These are phyloP conservation scores for Hydriomena furcata DNA, from an alignment of 2,888 invertebrate genomes.

Conservation along the genomic window DNA sequence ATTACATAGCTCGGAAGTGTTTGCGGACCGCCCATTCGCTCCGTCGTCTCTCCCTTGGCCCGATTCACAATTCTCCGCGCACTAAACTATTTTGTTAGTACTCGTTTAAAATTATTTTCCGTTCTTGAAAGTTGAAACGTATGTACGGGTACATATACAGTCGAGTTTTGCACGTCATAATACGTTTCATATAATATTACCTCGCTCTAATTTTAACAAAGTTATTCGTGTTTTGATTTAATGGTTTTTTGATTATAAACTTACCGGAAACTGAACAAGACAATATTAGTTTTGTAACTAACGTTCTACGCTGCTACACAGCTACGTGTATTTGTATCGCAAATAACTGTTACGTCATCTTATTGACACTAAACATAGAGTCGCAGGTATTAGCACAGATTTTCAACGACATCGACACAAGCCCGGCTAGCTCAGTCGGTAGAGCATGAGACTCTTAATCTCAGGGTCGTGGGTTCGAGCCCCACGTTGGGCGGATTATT, in stretches of 20 bases:
- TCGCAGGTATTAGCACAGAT: conserved; percentile 14
- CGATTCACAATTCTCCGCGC: conserved; percentile 50
- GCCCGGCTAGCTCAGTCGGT: conserved; percentile 84
- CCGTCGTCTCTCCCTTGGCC: conserved; percentile 44
- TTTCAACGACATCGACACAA: conserved; percentile 14
- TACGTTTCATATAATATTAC: not conserved
- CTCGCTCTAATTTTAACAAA: not conserved
- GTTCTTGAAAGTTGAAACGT: conserved; percentile 14
- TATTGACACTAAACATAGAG: not conserved
- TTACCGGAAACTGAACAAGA: too few species aligned
- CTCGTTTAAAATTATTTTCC: conserved; percentile 31
- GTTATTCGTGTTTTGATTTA: not conserved
- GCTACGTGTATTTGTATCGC: too few species aligned
- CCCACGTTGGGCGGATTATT: conserved; percentile 84
- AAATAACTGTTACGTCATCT: not conserved
- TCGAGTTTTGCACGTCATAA: not conserved
- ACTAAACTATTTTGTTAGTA: conserved; percentile 43
- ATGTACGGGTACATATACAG: too few species aligned
- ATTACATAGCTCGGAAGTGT: conserved; percentile 68
- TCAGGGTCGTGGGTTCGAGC: conserved; percentile 87
- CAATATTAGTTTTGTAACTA: not conserved
- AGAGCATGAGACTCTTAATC: conserved; percentile 86
- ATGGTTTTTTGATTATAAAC: not conserved
- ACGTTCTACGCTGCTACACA: too few species aligned
- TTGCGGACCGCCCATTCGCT: conserved; percentile 62